These are phyloP conservation scores for Lampropteryx suffumata DNA, from an alignment of 2,888 invertebrate species.

Conservation along the genomic window DNA sequence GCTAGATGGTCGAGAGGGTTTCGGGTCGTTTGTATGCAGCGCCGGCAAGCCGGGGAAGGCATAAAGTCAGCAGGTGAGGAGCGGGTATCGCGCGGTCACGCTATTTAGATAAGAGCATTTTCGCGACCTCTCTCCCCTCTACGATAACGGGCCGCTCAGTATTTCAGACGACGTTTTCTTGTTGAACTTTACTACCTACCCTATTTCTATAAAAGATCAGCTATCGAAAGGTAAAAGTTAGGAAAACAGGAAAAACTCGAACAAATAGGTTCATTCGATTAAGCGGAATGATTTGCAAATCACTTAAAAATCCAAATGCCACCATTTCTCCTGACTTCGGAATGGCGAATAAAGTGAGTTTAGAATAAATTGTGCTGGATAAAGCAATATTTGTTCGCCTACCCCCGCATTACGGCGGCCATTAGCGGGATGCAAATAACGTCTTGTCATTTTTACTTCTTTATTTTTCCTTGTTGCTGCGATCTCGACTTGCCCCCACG, in stretches of 20 bases:
- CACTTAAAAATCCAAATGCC: slow-evolving; percentile 77
- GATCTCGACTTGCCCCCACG: slow-evolving; percentile 37
- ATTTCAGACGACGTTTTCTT: slow-evolving; percentile 50
- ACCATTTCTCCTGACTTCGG: slow-evolving; percentile 68
- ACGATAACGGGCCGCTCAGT: slow-evolving; percentile 55
- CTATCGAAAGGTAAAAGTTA: slow-evolving; percentile 27
- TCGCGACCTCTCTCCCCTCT: slow-evolving; percentile 63
- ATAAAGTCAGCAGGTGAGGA: slow-evolving; percentile 75
- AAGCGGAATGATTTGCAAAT: slow-evolving; percentile 79
- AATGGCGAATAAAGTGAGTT: slow-evolving; percentile 76
- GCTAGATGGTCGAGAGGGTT: slow-evolving; percentile 58
- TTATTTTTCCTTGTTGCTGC: slow-evolving; percentile 65
- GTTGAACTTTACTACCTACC: slow-evolving; percentile 34
- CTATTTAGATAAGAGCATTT: slow-evolving; percentile 77
- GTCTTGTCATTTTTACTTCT: slow-evolving; percentile 82
- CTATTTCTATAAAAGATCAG: slow-evolving; percentile 16
- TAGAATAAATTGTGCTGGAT: slow-evolving; percentile 82
- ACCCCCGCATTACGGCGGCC: slow-evolving; percentile 79
- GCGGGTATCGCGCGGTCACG: slow-evolving; percentile 74
- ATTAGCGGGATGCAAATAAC: slow-evolving; percentile 82
- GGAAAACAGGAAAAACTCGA: slow-evolving; percentile 56
- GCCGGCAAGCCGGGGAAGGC: slow-evolving; percentile 68
- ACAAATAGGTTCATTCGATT: slow-evolving; percentile 77
- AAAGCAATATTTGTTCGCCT: slow-evolving; percentile 82
- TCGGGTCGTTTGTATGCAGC: slow-evolving; percentile 72